phyloP scores from a whole-genome alignment of 2,113 vertebrate genomes.

The Catharus minimus region DNA sequence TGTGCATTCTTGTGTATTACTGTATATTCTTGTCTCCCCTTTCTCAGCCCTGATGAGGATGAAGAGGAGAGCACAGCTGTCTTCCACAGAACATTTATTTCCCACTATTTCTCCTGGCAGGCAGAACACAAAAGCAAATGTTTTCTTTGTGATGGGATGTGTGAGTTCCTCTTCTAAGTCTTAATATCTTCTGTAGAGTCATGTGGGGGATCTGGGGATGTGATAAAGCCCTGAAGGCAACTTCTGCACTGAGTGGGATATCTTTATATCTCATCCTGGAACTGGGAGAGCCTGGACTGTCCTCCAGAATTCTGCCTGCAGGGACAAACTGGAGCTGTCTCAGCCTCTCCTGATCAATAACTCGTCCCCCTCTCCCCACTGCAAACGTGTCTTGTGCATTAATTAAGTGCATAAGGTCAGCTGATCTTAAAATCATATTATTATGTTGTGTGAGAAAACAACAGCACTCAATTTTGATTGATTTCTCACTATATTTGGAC shows the following conservation, averaged over 20 bases:
- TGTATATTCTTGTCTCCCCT: neutral
- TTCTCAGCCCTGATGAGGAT: neutral
- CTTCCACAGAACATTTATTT: neutral
- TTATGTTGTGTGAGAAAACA: neutral
- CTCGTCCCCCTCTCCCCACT: neutral
- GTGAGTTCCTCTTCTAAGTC: neutral
- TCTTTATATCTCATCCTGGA: neutral
- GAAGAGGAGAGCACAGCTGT: neutral
- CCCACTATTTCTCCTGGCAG: neutral
- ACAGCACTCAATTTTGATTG: neutral
- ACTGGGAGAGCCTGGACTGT: neutral
- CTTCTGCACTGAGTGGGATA: neutral
- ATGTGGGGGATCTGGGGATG: neutral
- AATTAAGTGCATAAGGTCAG: neutral
- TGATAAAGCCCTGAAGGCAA: neutral
- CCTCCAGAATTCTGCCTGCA: neutral
- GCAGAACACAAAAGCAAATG: neutral
- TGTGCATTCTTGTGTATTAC: neutral
- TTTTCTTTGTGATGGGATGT: neutral
- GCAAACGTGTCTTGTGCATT: neutral
- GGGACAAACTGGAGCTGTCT: neutral
- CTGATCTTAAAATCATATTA: neutral
- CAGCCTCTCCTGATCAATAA: neutral
- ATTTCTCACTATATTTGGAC: neutral
- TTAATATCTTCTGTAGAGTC: neutral